These are phyloP conservation scores for Drosophila punjabiensis DNA, from an alignment of 1,140 invertebrate species.

Conservation along the genomic window DNA sequence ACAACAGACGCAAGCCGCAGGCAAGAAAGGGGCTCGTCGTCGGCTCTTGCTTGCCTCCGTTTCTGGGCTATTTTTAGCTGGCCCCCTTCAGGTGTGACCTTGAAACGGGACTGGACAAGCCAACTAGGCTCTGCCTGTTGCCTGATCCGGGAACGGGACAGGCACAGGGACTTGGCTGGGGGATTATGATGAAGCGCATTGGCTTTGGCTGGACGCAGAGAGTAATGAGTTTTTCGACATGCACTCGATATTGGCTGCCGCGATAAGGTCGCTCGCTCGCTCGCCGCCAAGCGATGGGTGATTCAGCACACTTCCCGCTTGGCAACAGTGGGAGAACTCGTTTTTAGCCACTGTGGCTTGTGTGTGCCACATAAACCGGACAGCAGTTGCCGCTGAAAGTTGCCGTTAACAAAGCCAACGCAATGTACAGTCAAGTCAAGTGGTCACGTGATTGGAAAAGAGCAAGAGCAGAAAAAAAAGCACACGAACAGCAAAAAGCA, in stretches of 20 bases:
- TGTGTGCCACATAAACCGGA: slow-evolving; percentile 47
- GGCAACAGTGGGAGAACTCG: slow-evolving; percentile 45
- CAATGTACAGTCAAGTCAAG: slow-evolving; percentile 60
- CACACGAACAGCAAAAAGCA: slow-evolving; percentile 19
- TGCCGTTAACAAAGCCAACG: slow-evolving; percentile 55
- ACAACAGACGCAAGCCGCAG: slow-evolving; percentile 55
- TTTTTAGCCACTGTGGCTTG: slow-evolving; percentile 17
- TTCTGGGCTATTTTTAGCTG: slow-evolving; percentile 50
- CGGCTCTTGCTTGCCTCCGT: neutral
- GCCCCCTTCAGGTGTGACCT: slow-evolving; percentile 28
- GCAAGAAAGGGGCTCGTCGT: slow-evolving; percentile 67
- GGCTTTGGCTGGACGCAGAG: slow-evolving; percentile 2
- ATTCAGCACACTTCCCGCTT: slow-evolving; percentile 51
- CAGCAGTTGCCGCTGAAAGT: slow-evolving; percentile 34
- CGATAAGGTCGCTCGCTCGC: slow-evolving; percentile 38
- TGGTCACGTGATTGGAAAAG: slow-evolving; percentile 52
- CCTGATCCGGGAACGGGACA: neutral
- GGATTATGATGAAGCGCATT: slow-evolving; percentile 12
- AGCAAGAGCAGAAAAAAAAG: slow-evolving; percentile 9
- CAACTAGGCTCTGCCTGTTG: slow-evolving; percentile 1
- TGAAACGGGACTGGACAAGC: slow-evolving; percentile 11
- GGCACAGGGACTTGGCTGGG: neutral
- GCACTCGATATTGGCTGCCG: slow-evolving; percentile 28
- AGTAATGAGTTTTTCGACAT: slow-evolving; percentile 52
- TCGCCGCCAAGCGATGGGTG: slow-evolving; percentile 25